These are phyloP conservation scores for Ctenopoma multispine DNA, from an alignment of 2,797 vertebrate species.

Conservation along the genomic window DNA sequence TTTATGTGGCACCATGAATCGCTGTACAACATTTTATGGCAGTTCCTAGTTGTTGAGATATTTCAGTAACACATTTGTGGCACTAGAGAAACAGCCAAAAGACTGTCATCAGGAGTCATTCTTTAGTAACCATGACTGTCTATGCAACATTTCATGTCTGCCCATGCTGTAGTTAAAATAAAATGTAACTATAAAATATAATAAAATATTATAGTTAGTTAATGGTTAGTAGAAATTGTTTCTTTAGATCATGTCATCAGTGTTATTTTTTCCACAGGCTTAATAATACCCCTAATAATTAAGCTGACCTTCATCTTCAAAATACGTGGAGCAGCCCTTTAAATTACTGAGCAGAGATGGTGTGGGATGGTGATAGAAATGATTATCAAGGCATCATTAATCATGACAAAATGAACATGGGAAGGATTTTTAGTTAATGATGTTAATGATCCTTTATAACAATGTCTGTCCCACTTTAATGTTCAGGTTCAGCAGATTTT, in stretches of 20 bases:
- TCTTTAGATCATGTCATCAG: background rate
- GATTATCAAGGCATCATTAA: background rate
- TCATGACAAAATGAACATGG: background rate
- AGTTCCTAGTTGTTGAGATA: background rate
- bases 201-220: no score
- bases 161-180: background rate
- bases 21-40: background rate
- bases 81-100: background rate
- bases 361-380: background rate
- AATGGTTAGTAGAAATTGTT: background rate
- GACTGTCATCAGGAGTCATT: background rate
- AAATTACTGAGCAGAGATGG: background rate
- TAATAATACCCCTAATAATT: background rate
- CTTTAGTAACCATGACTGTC: background rate
- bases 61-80: background rate
- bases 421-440: constrained; percentile 1
- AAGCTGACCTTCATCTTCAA: background rate
- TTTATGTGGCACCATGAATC: no score
- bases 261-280: background rate
- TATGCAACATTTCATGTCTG: background rate
- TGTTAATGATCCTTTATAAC: background rate
- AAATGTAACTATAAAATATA: no score
- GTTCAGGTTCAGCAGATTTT: constrained; percentile 10
- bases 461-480: background rate
- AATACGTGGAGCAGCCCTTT: background rate